Base-by-base conservation (phyloP, 2,888 invertebrate genomes). In the Euproctis similis region DNA sequence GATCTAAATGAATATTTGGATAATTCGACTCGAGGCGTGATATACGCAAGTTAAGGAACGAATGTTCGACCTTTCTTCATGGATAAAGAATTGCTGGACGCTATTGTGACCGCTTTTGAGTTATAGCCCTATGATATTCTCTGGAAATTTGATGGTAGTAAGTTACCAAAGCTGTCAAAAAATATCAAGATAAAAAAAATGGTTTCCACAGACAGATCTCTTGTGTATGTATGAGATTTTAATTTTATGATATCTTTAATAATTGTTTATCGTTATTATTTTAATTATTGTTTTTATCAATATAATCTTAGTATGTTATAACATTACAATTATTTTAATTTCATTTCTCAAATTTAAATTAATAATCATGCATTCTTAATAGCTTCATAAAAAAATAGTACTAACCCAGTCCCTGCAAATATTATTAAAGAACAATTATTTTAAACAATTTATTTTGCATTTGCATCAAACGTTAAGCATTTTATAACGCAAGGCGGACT, bases 1-100 rank as follows among this genome's bases (percentile, higher is more conserved):
- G 72, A 73, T 4, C 39, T 81, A 0, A 48, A 74, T 31, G 28
- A 40, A 4, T 77, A 60, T 36, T 36, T 81, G 1, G 68, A 77
- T 18, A 12, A 8, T 8, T 23, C 11, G 19, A 20, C n/a, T n/a
- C 9, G 12, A 12, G 24, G 6, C 19, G 34, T 16, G 32, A 32
- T 8, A 12, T 23, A 23, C 28, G 27, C 11, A 14, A 18, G 8
- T 26, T 32, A 16, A 16, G 31, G n/a, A n/a, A 25, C 10, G 12
- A 17, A 8, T 26, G 34, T n/a, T 20, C 24, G 2, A 4, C 12
- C n/a, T 2, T 33, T 4, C 18, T 33, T 11, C 4, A 21, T 21
- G 21, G 10, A 21, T 11, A 8, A 21, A 3, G 21, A 21, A 10
- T 21, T 21, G 8, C 2, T 6, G 3, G 31, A 34, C 19, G 26